These are phyloP conservation scores for Phaenicophaeus curvirostris DNA, from an alignment of 2,797 vertebrate species.

Conservation along the genomic window DNA sequence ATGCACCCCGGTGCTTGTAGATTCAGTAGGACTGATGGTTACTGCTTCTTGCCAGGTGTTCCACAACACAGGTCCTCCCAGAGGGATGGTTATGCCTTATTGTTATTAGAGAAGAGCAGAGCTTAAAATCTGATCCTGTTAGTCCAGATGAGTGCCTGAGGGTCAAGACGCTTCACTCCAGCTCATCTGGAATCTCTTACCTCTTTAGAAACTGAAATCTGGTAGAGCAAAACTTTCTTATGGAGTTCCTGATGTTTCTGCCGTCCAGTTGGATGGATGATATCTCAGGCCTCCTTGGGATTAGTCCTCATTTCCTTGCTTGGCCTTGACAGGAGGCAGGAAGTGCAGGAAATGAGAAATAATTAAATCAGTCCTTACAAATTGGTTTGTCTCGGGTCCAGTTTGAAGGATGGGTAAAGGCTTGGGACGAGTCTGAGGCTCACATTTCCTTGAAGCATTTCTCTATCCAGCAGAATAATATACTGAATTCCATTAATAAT, in stretches of 20 bases:
- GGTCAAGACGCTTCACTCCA: neutral
- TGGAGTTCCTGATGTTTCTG: neutral
- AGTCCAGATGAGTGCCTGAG: neutral
- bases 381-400: neutral
- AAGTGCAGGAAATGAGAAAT: conserved; percentile 26
- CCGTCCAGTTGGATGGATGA: neutral
- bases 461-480: neutral
- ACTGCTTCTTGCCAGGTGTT: neutral
- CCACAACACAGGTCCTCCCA: neutral
- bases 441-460: accelerated
- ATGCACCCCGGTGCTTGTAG: neutral
- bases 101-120: accelerated
- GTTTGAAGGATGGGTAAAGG: neutral
- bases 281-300: neutral
- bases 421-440: neutral
- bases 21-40: neutral
- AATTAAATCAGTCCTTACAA: conserved; percentile 6
- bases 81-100: accelerated
- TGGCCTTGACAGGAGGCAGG: neutral
- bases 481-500: neutral
- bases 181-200: neutral
- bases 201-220: neutral
- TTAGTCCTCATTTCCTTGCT: conserved; percentile 23
- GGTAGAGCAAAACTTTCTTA: neutral
- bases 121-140: neutral